These are phyloP conservation scores for Chrysolina americana DNA, from an alignment of 2,888 invertebrate genomes.

Conservation along the genomic window DNA sequence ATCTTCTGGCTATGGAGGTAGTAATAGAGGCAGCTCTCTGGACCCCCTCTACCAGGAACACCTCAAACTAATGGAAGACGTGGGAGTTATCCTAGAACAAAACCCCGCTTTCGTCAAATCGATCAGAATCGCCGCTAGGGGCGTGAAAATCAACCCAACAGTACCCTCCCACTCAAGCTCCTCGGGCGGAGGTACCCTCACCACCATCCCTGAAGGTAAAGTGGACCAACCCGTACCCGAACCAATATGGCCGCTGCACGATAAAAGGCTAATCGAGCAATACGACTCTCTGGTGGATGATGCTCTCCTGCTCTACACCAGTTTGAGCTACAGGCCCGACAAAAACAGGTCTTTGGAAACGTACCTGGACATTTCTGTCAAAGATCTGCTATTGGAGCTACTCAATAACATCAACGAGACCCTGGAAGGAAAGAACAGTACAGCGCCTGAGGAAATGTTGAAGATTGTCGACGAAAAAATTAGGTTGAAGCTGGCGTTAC, in stretches of 20 bases:
- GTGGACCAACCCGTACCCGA: slow-evolving; percentile 68
- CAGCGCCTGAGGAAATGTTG: slow-evolving; percentile 66
- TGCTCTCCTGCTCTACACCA: slow-evolving; percentile 66
- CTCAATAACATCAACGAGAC: slow-evolving; percentile 67
- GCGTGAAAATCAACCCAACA: slow-evolving; percentile 58
- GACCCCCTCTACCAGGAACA: slow-evolving; percentile 59
- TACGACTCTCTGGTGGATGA: slow-evolving; percentile 68
- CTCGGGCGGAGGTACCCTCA: slow-evolving; percentile 64
- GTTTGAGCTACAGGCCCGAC: slow-evolving; percentile 60
- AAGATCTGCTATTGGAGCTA: slow-evolving; percentile 67
- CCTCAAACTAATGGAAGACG: slow-evolving; percentile 62
- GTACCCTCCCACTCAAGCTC: slow-evolving; percentile 60
- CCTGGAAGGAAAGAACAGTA: slow-evolving; percentile 63
- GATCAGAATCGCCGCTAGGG: slow-evolving; percentile 56
- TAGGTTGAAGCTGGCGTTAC: slow-evolving; percentile 61
- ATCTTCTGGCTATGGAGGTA: slow-evolving; percentile 68
- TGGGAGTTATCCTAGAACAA: slow-evolving; percentile 65
- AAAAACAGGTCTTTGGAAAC: slow-evolving; percentile 46
- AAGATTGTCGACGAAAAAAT: slow-evolving; percentile 66
- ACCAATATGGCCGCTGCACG: slow-evolving; percentile 68
- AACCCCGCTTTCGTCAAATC: slow-evolving; percentile 67
- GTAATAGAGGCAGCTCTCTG: slow-evolving; percentile 59
- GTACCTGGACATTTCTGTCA: slow-evolving; percentile 61
- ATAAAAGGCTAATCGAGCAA: slow-evolving; percentile 50
- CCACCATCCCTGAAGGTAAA: slow-evolving; percentile 70